Conservation (phyloP, 2,797 vertebrate genomes). For the Pseudotriccus pelzelni region DNA sequence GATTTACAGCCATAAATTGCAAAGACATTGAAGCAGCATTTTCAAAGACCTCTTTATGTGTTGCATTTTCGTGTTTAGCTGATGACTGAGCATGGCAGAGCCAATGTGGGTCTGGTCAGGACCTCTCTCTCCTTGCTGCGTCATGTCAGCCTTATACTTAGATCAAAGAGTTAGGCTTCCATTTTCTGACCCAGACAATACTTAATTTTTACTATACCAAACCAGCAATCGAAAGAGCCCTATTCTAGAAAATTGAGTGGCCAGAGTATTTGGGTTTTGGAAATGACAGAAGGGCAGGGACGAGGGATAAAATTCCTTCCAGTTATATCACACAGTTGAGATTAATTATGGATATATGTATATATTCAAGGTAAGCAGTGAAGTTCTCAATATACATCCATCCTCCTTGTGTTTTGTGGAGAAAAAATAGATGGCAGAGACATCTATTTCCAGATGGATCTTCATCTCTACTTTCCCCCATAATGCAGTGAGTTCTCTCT, state of each 20-base stretch:
- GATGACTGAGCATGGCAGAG: not conserved
- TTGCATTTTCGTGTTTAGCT: not conserved
- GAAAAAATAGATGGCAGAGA: not conserved
- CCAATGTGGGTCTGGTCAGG: not conserved
- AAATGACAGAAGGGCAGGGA: not conserved
- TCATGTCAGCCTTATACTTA: not conserved
- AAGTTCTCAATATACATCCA: not conserved
- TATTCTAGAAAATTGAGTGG: not conserved
- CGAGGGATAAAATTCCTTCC: not conserved
- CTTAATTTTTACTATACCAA: not conserved
- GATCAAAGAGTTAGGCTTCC: not conserved
- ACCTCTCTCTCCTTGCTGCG: not conserved
- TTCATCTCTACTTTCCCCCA: not conserved
- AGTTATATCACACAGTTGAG: not conserved
- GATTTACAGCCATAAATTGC: not conserved
- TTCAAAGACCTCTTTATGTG: not conserved
- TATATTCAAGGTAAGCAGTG: not conserved
- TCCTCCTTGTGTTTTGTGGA: not conserved
- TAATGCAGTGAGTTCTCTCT: not conserved
- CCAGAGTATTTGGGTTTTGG: not conserved
- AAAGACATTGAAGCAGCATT: not conserved
- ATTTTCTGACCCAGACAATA: not conserved
- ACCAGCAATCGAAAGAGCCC: not conserved
- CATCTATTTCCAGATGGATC: not conserved
- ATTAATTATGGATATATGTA: not conserved